Conservation (phyloP, 2,797 vertebrate species). For the Epinephelus coioides region DNA sequence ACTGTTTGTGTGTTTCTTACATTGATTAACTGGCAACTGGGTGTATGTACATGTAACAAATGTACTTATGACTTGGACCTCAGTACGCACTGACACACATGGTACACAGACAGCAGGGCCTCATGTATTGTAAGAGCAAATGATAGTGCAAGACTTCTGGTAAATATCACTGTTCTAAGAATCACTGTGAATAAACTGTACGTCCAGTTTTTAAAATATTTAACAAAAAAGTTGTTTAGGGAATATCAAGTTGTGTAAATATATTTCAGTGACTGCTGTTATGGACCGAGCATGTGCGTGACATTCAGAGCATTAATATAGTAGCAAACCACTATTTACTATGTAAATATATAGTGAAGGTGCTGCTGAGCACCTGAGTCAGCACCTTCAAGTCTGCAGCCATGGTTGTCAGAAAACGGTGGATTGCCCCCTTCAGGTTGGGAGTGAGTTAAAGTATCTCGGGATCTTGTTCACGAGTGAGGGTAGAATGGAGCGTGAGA, state of each 20-base stretch:
- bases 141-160: conserved; percentile 24
- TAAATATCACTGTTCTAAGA: conserved; percentile 27
- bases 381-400: too few relatives aligned
- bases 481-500: too few relatives aligned
- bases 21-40: conserved; percentile 7
- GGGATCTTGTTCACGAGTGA: too few relatives aligned
- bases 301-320: too few relatives aligned
- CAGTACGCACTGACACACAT: conserved; percentile 17
- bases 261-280: conserved; percentile 18
- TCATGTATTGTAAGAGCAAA: conserved; percentile 21
- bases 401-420: too few relatives aligned
- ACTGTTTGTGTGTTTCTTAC: not conserved
- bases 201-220: conserved; percentile 38
- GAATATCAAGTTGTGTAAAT: conserved; percentile 30
- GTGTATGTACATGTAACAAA: not conserved
- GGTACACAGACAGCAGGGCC: conserved; percentile 11
- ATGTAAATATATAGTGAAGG: too few relatives aligned
- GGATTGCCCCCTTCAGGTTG: too few relatives aligned
- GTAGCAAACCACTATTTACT: too few relatives aligned
- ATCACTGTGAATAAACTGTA: conserved; percentile 29
- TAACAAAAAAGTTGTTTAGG: conserved; percentile 6
- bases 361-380: too few relatives aligned
- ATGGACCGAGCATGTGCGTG: not conserved
- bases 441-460: too few relatives aligned
- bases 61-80: conserved; percentile 15